Conservation (phyloP, 1,140 invertebrate genomes). For the Dreissena polymorpha region DNA sequence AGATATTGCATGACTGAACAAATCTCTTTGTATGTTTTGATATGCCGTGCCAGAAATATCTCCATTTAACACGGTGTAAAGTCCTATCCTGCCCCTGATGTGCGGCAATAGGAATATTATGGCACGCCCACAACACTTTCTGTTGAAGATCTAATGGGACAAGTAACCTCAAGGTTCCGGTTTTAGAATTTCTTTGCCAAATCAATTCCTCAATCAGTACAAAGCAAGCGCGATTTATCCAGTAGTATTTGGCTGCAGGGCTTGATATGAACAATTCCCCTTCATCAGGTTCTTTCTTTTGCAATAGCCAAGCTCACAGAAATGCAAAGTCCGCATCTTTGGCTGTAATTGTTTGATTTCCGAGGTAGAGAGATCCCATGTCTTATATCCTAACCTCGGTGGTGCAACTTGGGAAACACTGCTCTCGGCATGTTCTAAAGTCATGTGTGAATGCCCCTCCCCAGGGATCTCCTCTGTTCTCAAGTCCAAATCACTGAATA, state of each 20-base stretch:
- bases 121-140: conserved; percentile 1
- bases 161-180: not conserved
- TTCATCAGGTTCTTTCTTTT: not conserved
- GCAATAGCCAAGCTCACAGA: not conserved
- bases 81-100: conserved; percentile 21
- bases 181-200: conserved; percentile 1
- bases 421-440: not conserved
- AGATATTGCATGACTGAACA: not conserved
- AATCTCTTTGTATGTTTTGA: not conserved
- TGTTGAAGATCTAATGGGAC: not conserved
- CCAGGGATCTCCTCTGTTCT: not conserved
- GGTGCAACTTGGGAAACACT: not conserved
- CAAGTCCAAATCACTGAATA: not conserved
- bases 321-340: conserved; percentile 2
- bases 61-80: not conserved
- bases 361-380: not conserved
- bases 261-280: not conserved
- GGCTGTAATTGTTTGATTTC: not conserved
- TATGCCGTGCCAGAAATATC: conserved; percentile 5
- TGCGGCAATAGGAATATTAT: conserved; percentile 1
- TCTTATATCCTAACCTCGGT: not conserved
- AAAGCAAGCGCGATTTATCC: not conserved
- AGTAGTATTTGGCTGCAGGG: not conserved
- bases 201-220: not conserved
- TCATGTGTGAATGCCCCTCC: not conserved